These are phyloP conservation scores for Sericinus montela DNA, from an alignment of 2,888 invertebrate genomes.

Conservation along the genomic window DNA sequence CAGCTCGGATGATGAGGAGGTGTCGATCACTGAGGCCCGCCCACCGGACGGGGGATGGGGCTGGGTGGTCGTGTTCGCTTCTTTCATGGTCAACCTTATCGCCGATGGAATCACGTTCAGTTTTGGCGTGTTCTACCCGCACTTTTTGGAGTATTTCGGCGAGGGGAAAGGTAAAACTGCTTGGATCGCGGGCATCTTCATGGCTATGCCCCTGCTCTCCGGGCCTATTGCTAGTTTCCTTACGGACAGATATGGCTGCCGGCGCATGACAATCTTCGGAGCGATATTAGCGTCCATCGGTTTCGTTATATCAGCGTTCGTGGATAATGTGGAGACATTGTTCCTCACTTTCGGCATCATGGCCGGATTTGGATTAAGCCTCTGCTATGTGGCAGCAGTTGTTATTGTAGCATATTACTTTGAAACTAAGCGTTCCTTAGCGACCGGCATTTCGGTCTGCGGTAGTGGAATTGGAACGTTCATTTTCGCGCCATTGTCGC, in stretches of 20 bases:
- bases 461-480: constrained; percentile 94
- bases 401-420: constrained; percentile 95
- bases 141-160: constrained; percentile 91
- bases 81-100: constrained; percentile 93
- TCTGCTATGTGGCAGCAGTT: constrained; percentile 94
- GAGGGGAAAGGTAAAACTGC: constrained; percentile 92
- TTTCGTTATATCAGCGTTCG: constrained; percentile 87
- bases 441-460: constrained; percentile 92
- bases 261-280: constrained; percentile 87
- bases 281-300: constrained; percentile 86
- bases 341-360: constrained; percentile 91
- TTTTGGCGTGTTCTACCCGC: constrained; percentile 93
- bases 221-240: constrained; percentile 92
- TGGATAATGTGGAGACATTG: constrained; percentile 86
- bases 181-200: constrained; percentile 93
- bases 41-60: constrained; percentile 96
- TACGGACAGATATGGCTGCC: constrained; percentile 90
- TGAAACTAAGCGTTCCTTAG: constrained; percentile 89
- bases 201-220: constrained; percentile 93
- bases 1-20: constrained; percentile 81
- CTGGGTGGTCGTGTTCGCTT: constrained; percentile 94
- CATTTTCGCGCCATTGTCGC: constrained; percentile 89
- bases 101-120: constrained; percentile 96
- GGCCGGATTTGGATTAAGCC: constrained; percentile 90
- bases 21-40: constrained; percentile 82